Evolutionary conservation across 2,888 invertebrate species (phyloP), one percentile per base, ranked within the genome.

Genomic region (Microctonus hyperodae): DNA sequence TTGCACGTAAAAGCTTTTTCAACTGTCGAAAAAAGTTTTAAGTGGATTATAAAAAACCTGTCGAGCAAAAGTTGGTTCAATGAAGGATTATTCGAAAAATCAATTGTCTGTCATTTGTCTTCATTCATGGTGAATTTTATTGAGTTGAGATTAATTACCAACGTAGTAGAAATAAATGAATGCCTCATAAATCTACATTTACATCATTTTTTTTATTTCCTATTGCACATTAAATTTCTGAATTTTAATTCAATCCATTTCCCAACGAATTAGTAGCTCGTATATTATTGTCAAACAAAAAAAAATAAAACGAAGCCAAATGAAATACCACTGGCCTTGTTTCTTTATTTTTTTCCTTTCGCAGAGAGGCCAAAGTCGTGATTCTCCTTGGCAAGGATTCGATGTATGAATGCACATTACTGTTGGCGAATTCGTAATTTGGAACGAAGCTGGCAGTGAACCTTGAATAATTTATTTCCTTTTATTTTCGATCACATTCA

Each of bases 401-500:
- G 23, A 25, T 59, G 31, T 16, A 13, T 51, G 33, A 55, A 5
- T 55, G 16, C 50, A 33, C 20, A 2, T 11, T 20, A 23, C n/a
- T 13, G 33, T 53, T 16, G 53, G 25, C n/a, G 25, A 25, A 51
- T 33, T 62, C 31, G 62, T 23, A 62, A 62, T 66, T 66, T n/a
- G 51, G 35, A 66, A 61, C 59, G 44, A 56, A 44, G 35, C 33
- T 56, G 48, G 16, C 37, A 11, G 13, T 35, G 44, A 57, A 37
- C 66, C 62, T 62, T 66, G 57, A 62, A 61, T 31, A 44, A 59
- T 51, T 64, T 44, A 16, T 20, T 37, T 44, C 16, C 16, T 44
- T 9, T 44, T 44, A 16, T 37, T 65, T 51, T 67, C 31, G 23
- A 63, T 55, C 40, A 13, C 59, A 63, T 70, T 66, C 56, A 59